Percentiles rank a stretch among this genome's conserved stretches.
phyloP scores from a whole-genome alignment of 2,113 vertebrate genomes.

The Hystrix cristata region DNA sequence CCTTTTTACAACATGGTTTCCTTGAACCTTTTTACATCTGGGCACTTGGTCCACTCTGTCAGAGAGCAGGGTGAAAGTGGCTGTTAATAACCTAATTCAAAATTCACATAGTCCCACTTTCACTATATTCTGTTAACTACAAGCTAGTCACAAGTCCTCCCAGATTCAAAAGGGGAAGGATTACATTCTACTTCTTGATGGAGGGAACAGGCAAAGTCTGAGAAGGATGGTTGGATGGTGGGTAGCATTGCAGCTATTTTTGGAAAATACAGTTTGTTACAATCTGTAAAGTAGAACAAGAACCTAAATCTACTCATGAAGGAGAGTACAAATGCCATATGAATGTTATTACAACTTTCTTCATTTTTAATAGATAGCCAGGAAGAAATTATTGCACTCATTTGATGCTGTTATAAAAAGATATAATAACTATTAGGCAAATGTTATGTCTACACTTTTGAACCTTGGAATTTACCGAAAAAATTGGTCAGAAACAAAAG shows the following conservation, averaged over 20 bases:
- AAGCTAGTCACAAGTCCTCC: background rate
- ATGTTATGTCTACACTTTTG: background rate
- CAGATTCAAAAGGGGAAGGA: background rate
- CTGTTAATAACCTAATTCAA: background rate
- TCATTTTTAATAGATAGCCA: background rate
- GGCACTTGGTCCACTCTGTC: background rate
- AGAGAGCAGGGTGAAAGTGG: background rate
- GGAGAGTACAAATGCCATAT: background rate
- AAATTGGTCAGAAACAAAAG: background rate
- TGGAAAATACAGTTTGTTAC: background rate
- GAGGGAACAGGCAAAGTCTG: background rate
- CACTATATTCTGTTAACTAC: background rate
- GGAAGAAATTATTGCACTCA: background rate
- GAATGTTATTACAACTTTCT: background rate
- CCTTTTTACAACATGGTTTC: background rate
- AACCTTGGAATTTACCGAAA: slow-evolving; percentile 22
- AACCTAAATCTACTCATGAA: background rate
- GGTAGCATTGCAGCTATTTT: background rate
- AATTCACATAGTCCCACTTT: background rate
- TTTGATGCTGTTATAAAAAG: background rate
- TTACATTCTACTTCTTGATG: background rate
- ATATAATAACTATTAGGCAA: background rate
- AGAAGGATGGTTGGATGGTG: background rate
- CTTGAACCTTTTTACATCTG: background rate
- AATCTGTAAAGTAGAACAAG: background rate